These are phyloP conservation scores for Orestias chungarensis DNA, from an alignment of 2,797 vertebrate species.

Conservation along the genomic window DNA sequence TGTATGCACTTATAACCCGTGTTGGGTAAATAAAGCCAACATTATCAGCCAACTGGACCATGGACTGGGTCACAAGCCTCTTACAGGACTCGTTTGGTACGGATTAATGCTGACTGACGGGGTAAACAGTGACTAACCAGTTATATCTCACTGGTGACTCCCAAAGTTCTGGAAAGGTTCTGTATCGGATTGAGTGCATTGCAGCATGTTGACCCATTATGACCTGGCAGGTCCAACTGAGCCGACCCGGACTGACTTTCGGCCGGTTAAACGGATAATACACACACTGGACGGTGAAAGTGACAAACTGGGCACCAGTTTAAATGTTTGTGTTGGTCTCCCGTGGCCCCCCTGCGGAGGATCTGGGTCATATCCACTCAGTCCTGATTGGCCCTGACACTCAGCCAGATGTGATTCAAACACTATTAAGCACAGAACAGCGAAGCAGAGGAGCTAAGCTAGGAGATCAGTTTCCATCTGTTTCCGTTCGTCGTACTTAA, in stretches of 20 bases:
- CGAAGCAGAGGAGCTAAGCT: not conserved
- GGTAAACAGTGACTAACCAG: not conserved
- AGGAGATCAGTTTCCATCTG: not conserved
- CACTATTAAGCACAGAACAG: slow-evolving; percentile 18
- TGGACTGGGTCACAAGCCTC: not conserved
- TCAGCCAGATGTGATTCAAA: slow-evolving; percentile 50
- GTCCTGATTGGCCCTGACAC: slow-evolving; percentile 49
- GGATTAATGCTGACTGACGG: not conserved
- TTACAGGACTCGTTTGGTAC: not conserved
- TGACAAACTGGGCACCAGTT: slow-evolving; percentile 10
- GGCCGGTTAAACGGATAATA: not conserved
- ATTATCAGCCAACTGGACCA: not conserved
- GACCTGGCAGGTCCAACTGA: not conserved
- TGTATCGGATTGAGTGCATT: no score
- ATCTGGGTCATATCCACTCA: slow-evolving; percentile 50
- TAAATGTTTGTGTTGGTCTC: not conserved
- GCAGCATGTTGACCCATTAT: not conserved
- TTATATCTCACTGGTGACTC: not conserved
- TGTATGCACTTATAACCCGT: no score
- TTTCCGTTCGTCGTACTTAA: no score
- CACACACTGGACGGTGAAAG: slow-evolving; percentile 9
- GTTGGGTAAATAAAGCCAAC: not conserved
- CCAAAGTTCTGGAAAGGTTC: not conserved
- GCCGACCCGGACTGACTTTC: not conserved
- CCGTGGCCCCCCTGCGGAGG: slow-evolving; percentile 31